phyloP scores from a whole-genome alignment of 2,113 vertebrate species.

The Centropristis striata region DNA sequence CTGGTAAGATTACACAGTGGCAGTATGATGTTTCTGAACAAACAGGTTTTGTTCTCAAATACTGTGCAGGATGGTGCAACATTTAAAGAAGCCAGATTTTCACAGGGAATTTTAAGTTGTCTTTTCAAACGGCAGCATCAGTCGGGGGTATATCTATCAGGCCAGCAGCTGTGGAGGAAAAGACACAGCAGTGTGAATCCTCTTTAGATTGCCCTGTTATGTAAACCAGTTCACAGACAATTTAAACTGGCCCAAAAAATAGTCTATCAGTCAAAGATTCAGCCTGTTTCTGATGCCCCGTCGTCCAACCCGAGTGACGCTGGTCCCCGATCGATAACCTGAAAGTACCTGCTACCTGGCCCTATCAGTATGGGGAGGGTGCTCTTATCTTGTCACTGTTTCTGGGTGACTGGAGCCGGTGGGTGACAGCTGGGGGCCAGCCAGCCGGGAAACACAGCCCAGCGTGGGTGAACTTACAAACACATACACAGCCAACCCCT shows the following conservation, averaged over 20 bases:
- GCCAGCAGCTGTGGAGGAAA: not conserved
- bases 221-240: not conserved
- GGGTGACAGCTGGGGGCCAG: conserved; percentile 64
- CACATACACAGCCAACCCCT: conserved; percentile 47
- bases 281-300: not conserved
- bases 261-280: no score
- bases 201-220: not conserved
- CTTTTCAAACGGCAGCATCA: conserved; percentile 1
- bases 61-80: not conserved
- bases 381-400: conserved; percentile 54
- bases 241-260: not conserved
- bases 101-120: conserved; percentile 6
- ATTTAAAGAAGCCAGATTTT: conserved; percentile 35
- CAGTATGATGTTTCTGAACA: conserved; percentile 7
- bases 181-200: not conserved
- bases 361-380: conserved; percentile 23
- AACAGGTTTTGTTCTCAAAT: conserved; percentile 22
- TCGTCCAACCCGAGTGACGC: not conserved
- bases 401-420: conserved; percentile 57
- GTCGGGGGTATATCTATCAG: not conserved
- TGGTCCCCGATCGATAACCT: not conserved
- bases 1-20: conserved; percentile 24
- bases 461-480: conserved; percentile 26
- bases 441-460: conserved; percentile 52
- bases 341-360: conserved; percentile 1